phyloP scores from a whole-genome alignment of 2,888 invertebrate species.

The Rhingia campestris region DNA sequence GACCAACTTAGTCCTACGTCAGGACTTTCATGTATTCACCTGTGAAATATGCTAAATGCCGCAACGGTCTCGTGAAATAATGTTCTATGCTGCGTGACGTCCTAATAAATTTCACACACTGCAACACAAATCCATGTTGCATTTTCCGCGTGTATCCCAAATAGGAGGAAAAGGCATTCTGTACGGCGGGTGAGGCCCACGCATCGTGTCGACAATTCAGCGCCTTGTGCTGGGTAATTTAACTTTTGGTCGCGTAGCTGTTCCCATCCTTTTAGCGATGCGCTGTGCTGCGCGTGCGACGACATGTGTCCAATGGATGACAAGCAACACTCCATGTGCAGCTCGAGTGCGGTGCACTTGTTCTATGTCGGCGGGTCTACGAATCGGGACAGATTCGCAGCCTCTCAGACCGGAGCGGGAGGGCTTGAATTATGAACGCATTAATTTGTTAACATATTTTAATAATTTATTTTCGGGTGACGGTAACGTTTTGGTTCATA shows the following conservation, averaged over 20 bases:
- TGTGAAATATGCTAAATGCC: constrained; percentile 27
- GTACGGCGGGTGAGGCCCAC: constrained; percentile 59
- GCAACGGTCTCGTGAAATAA: constrained; percentile 26
- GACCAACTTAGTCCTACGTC: background rate
- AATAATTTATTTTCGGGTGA: constrained; percentile 59
- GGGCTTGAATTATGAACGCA: constrained; percentile 54
- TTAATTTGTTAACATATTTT: constrained; percentile 72
- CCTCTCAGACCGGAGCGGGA: background rate
- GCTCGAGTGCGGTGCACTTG: constrained; percentile 44
- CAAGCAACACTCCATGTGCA: constrained; percentile 33
- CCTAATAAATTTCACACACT: constrained; percentile 48
- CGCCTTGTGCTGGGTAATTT: constrained; percentile 57
- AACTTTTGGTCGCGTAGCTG: constrained; percentile 28
- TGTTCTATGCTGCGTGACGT: constrained; percentile 33
- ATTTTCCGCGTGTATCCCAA: constrained; percentile 6
- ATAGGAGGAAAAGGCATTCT: background rate
- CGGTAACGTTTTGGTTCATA: constrained; percentile 35
- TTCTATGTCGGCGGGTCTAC: constrained; percentile 28
- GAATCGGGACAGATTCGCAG: constrained; percentile 3
- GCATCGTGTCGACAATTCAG: constrained; percentile 60
- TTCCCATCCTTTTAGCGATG: background rate
- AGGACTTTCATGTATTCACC: constrained; percentile 20
- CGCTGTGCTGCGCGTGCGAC: constrained; percentile 12
- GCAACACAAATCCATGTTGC: constrained; percentile 41
- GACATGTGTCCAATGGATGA: constrained; percentile 58